Percentiles rank a stretch among this genome's conserved stretches.
phyloP scores from a whole-genome alignment of 2,797 vertebrate genomes.

The Dipus sagitta region DNA sequence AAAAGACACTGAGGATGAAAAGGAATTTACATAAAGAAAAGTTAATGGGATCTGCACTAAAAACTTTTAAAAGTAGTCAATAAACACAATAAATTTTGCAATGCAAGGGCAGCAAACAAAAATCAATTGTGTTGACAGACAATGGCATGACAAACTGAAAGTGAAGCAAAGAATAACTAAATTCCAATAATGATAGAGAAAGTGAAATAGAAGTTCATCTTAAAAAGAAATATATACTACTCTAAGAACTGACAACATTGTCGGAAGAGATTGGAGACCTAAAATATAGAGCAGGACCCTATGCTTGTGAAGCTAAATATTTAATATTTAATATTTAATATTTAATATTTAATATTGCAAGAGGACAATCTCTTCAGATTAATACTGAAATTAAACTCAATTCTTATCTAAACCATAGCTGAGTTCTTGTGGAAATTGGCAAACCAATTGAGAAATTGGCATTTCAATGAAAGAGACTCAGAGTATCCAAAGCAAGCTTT shows the following conservation, averaged over 20 bases:
- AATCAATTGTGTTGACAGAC: neutral
- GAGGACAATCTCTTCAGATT: neutral
- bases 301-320: neutral
- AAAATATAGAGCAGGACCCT: rapidly evolving
- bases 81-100: neutral
- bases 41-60: neutral
- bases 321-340: too few species aligned
- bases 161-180: neutral
- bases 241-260: neutral
- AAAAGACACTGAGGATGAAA: neutral
- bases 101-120: neutral
- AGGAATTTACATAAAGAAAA: neutral
- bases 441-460: neutral
- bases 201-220: neutral
- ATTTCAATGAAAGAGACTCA: neutral
- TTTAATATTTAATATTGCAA: too few species aligned
- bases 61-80: neutral
- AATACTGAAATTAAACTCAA: neutral
- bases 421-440: neutral
- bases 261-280: neutral
- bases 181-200: neutral
- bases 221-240: neutral
- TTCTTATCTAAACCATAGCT: neutral
- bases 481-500: neutral
- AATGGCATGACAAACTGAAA: neutral